Evolutionary conservation across 2,113 vertebrate species (phyloP).

Genomic region (Shinisaurus crocodilurus): DNA sequence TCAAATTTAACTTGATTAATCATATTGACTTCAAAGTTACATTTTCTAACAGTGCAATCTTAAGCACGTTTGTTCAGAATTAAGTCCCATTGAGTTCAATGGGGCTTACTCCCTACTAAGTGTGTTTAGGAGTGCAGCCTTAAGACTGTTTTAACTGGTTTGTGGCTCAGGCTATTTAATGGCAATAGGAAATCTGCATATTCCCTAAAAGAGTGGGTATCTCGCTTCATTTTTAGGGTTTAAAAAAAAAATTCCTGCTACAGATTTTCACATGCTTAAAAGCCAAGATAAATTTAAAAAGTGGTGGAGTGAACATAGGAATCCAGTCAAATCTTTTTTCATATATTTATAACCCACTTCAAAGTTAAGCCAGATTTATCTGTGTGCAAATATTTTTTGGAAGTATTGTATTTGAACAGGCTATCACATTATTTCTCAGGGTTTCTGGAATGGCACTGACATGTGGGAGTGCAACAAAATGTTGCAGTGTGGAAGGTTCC

Average conservation of each 20-base stretch:
- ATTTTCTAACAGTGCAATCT: not conserved
- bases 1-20: not conserved
- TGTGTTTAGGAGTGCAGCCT: not conserved
- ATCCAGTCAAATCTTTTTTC: not conserved
- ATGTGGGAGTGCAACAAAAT: not conserved
- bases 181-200: not conserved
- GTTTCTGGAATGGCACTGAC: not conserved
- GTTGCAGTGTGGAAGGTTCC: not conserved
- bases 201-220: not conserved
- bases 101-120: not conserved
- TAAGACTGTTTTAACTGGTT: not conserved
- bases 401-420: not conserved
- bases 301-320: not conserved
- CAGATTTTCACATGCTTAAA: not conserved
- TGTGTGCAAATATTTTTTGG: not conserved
- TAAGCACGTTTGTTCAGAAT: not conserved
- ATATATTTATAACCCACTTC: not conserved
- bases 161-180: not conserved
- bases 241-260: not conserved
- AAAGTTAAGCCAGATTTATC: not conserved
- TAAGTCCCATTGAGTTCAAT: not conserved
- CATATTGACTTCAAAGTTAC: not conserved
- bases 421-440: not conserved
- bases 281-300: not conserved
- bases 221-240: not conserved